These are phyloP conservation scores for Paramuricea clavata DNA, from an alignment of 92 coral and sea anemone species.

Conservation along the genomic window DNA sequence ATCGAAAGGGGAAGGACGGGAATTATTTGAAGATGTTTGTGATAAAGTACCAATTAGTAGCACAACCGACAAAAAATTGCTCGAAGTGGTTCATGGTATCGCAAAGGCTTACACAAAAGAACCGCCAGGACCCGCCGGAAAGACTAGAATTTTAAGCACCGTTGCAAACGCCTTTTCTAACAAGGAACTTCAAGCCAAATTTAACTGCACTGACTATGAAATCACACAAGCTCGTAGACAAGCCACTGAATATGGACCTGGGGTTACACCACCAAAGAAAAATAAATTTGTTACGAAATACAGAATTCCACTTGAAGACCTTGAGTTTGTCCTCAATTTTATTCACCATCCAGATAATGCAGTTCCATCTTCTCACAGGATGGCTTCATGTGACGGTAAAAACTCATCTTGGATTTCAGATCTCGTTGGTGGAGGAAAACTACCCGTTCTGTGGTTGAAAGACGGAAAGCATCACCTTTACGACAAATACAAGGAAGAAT, in stretches of 20 bases:
- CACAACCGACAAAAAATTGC: too few relatives aligned
- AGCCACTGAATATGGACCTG: not conserved
- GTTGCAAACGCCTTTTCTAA: conserved; percentile 44
- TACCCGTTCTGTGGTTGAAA: not conserved
- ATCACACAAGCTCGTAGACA: conserved; percentile 49
- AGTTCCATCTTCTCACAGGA: conserved; percentile 14
- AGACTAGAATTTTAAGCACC: conserved; percentile 46
- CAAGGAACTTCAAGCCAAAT: conserved; percentile 34
- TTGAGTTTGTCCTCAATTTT: conserved; percentile 61
- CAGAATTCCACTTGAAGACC: conserved; percentile 19
- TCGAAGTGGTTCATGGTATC: too few relatives aligned
- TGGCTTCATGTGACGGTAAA: conserved; percentile 24
- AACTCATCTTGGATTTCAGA: conserved; percentile 4
- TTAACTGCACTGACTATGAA: conserved; percentile 40
- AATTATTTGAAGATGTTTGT: too few relatives aligned
- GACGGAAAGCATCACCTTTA: conserved; percentile 2
- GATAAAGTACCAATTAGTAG: too few relatives aligned
- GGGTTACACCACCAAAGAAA: conserved; percentile 20
- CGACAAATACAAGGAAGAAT: not conserved
- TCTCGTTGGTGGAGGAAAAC: not conserved
- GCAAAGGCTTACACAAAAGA: conserved; percentile 10
- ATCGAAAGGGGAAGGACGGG: too few relatives aligned
- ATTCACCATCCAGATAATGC: conserved; percentile 40
- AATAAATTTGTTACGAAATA: conserved; percentile 18
- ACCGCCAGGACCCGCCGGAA: not conserved